Conservation (phyloP, 1,140 invertebrate species). For the Drosophila ogumai region DNA sequence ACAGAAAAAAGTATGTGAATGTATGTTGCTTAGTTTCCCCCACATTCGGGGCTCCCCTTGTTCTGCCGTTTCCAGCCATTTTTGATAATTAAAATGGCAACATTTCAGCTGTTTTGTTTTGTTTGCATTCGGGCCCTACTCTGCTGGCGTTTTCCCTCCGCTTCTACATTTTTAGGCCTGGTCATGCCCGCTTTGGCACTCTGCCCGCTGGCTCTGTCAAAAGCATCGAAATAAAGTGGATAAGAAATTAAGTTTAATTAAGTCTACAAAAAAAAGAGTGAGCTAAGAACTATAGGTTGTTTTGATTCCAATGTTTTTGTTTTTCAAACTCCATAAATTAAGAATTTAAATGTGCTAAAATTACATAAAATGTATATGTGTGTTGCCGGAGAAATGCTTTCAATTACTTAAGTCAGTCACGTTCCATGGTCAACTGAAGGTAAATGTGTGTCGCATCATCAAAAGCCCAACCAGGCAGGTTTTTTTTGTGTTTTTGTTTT, state of each 20-base stretch:
- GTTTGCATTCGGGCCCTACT: background rate
- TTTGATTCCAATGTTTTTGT: background rate
- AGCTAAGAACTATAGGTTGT: too few species aligned
- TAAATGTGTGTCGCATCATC: slow-evolving; percentile 64
- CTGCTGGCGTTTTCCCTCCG: background rate
- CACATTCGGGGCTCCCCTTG: slow-evolving; percentile 26
- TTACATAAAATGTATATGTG: slow-evolving; percentile 13
- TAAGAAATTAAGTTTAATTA: slow-evolving; percentile 16
- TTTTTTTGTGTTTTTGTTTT: background rate
- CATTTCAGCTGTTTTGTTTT: slow-evolving; percentile 39
- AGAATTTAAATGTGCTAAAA: background rate
- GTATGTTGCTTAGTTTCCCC: slow-evolving; percentile 31
- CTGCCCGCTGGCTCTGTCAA: slow-evolving; percentile 24
- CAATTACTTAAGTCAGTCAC: slow-evolving; percentile 47
- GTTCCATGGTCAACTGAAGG: slow-evolving; percentile 28
- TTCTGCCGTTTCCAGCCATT: slow-evolving; percentile 35
- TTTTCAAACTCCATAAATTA: background rate
- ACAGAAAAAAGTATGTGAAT: background rate
- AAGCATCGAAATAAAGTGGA: slow-evolving; percentile 23
- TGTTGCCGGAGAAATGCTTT: slow-evolving; percentile 12
- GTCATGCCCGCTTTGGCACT: slow-evolving; percentile 22
- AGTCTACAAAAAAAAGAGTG: background rate
- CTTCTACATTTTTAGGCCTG: slow-evolving; percentile 4
- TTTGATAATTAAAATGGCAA: slow-evolving; percentile 71
- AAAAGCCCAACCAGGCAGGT: slow-evolving; percentile 1